Percentiles rank a stretch among this genome's conserved stretches.
Conservation (phyloP, 2,888 invertebrate species). For the Drosophila pegasa region DNA sequence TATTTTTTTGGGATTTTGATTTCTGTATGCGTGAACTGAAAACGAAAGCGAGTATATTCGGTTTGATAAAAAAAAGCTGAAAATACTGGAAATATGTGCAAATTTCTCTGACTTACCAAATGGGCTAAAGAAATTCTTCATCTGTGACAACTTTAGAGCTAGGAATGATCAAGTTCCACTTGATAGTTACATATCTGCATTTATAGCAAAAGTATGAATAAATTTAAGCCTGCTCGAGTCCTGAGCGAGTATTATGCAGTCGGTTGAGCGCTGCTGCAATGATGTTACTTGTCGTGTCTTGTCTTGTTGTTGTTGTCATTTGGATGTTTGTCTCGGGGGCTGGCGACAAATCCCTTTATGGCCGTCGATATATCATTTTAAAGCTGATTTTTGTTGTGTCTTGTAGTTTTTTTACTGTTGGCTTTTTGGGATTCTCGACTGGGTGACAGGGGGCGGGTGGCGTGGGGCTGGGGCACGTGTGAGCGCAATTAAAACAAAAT, state of each 20-base stretch:
- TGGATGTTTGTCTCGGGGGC: conserved; percentile 27
- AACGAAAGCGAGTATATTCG: background rate
- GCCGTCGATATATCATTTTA: conserved; percentile 69
- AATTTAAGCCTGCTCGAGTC: background rate
- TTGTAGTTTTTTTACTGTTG: conserved; percentile 15
- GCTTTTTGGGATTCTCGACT: conserved; percentile 6
- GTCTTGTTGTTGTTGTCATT: conserved; percentile 9
- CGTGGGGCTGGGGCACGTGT: conserved; percentile 64
- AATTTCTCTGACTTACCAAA: no score
- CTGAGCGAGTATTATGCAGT: background rate
- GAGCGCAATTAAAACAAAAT: conserved; percentile 68
- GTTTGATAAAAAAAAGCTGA: background rate
- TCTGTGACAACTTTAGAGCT: no score
- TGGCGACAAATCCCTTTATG: conserved; percentile 72
- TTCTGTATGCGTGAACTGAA: background rate
- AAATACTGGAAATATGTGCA: background rate
- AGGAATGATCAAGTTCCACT: background rate
- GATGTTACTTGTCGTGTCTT: conserved; percentile 3
- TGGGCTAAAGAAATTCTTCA: no score
- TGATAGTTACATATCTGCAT: background rate
- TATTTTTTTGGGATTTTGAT: conserved; percentile 5
- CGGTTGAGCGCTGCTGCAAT: background rate
- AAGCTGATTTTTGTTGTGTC: conserved; percentile 24
- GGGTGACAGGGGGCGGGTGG: conserved; percentile 71
- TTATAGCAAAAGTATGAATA: background rate